phyloP scores from a whole-genome alignment of 2,888 invertebrate species.

The Cerastis leucographa region DNA sequence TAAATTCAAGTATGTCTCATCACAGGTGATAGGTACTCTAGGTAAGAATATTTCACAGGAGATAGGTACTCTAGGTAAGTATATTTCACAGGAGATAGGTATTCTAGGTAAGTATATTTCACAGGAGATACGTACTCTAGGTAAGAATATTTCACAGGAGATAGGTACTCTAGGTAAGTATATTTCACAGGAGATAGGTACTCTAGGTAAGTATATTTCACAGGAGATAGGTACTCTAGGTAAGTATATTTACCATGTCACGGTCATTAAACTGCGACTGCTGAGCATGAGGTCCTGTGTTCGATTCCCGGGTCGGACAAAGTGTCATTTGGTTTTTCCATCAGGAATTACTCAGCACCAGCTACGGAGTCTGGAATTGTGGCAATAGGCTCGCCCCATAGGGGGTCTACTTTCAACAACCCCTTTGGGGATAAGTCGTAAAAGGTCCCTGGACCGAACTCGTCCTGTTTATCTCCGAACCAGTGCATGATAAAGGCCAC shows the following conservation, averaged over 20 bases:
- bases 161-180: neutral
- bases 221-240: neutral
- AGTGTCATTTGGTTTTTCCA: no score
- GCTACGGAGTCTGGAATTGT: no score
- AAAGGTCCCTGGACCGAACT: constrained; percentile 93
- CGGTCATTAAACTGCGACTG: constrained; percentile 90
- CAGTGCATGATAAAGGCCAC: constrained; percentile 91
- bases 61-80: neutral
- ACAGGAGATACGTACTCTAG: neutral
- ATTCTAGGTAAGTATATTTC: neutral
- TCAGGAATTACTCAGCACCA: no score
- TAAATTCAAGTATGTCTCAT: neutral
- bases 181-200: neutral
- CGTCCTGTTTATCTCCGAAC: constrained; percentile 91
- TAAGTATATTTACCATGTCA: constrained; percentile 90
- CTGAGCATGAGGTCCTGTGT: no score
- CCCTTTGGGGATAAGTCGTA: no score
- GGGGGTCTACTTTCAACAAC: no score
- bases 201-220: neutral
- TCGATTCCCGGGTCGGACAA: no score
- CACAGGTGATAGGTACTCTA: neutral
- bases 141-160: neutral
- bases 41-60: neutral
- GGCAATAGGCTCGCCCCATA: no score
- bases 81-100: neutral